Conservation (phyloP, 2,797 vertebrate species). For the Rhincodon typus region DNA sequence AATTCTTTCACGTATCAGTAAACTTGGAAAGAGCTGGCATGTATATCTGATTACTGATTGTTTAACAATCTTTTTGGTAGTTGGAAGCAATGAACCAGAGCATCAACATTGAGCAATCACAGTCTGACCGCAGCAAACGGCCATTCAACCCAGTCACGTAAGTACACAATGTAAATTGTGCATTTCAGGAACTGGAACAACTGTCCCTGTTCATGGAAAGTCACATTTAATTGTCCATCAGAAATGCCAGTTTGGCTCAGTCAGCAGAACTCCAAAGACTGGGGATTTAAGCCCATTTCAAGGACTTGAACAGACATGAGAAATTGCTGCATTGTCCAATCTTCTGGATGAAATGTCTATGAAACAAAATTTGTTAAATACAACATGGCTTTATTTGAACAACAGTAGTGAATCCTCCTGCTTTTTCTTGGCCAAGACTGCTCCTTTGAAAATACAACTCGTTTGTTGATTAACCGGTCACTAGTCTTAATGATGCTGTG, state of each 20-base stretch:
- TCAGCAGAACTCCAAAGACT: background rate
- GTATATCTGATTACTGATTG: background rate
- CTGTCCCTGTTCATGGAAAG: background rate
- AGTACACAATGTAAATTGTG: constrained; percentile 49
- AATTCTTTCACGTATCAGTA: background rate
- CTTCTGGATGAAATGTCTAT: background rate
- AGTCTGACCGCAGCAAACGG: constrained; percentile 95
- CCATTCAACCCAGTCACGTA: constrained; percentile 96
- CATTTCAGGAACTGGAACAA: background rate
- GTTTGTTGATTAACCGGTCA: background rate
- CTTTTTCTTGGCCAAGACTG: background rate
- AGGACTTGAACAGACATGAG: background rate
- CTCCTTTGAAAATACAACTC: background rate
- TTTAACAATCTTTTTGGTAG: constrained; percentile 52
- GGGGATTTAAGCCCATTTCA: background rate
- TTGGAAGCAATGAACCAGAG: constrained; percentile 93
- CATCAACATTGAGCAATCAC: constrained; percentile 96
- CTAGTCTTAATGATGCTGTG: background rate
- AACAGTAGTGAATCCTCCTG: background rate
- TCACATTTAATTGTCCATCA: background rate
- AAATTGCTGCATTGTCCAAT: background rate
- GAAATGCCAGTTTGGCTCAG: background rate
- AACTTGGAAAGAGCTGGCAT: background rate
- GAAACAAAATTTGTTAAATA: background rate
- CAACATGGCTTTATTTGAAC: background rate